phyloP scores from a whole-genome alignment of 2,888 invertebrate species.

The Linhomoeus sp. region DNA sequence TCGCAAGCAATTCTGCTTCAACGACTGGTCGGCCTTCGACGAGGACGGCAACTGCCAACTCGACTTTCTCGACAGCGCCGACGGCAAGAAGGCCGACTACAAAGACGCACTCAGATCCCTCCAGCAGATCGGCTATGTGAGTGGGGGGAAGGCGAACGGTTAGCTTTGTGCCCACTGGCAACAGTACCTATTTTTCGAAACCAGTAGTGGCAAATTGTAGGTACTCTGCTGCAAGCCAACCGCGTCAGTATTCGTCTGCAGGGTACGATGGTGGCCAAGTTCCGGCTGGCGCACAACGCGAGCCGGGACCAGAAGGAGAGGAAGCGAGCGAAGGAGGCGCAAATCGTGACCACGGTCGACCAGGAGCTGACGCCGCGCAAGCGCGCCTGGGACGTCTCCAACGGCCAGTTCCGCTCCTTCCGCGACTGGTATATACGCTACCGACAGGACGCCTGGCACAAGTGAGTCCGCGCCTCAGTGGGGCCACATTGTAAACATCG shows the following conservation, averaged over 20 bases:
- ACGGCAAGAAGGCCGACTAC: slow-evolving; percentile 15
- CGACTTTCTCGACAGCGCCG: slow-evolving; percentile 16
- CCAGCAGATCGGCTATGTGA: slow-evolving; percentile 25
- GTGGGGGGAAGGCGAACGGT: no score
- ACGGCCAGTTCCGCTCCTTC: slow-evolving; percentile 23
- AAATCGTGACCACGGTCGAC: slow-evolving; percentile 17
- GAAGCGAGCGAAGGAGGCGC: slow-evolving; percentile 16
- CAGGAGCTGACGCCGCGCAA: slow-evolving; percentile 15
- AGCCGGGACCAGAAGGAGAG: slow-evolving; percentile 17
- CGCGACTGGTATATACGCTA: slow-evolving; percentile 25
- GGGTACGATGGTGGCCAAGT: slow-evolving; percentile 26
- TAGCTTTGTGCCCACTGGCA: no score
- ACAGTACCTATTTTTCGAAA: no score
- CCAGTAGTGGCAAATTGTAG: no score
- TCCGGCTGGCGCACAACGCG: slow-evolving; percentile 23
- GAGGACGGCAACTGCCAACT: slow-evolving; percentile 24
- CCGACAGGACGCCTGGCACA: slow-evolving; percentile 24
- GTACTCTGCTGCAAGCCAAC: no score
- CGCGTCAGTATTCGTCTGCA: slow-evolving; percentile 10
- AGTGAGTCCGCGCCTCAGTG: slow-evolving; percentile 8
- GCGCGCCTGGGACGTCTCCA: slow-evolving; percentile 22
- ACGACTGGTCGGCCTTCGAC: slow-evolving; percentile 25
- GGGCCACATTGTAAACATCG: no score
- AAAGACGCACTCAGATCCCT: slow-evolving; percentile 20
- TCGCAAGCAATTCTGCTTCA: slow-evolving; percentile 26